These are phyloP conservation scores for Eupleurogrammus muticus DNA, from an alignment of 2,797 vertebrate genomes.

Conservation along the genomic window DNA sequence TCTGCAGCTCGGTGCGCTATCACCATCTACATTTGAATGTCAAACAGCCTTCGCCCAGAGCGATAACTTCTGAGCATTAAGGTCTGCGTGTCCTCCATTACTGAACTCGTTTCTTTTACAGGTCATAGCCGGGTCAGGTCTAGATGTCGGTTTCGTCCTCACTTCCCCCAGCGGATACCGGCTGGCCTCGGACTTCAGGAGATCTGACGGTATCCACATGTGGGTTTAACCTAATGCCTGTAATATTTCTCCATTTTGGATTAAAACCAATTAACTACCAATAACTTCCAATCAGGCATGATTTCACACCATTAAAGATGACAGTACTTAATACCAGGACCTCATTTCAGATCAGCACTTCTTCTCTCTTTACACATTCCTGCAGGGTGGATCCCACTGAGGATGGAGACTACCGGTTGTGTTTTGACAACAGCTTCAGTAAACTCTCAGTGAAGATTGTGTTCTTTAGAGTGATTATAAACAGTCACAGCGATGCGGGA, in stretches of 20 bases:
- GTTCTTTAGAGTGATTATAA: conserved; percentile 87
- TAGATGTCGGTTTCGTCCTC: conserved; percentile 89
- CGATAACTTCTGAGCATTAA: not conserved
- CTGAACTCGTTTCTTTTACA: conserved; percentile 54
- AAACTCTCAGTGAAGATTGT: conserved; percentile 90
- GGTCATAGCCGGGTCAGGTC: conserved; percentile 90
- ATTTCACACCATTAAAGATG: not conserved
- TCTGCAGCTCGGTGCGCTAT: conserved; percentile 1
- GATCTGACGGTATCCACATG: conserved; percentile 88
- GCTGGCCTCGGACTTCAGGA: conserved; percentile 86
- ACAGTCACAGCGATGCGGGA: conserved; percentile 57
- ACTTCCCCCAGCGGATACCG: conserved; percentile 85
- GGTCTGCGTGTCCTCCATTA: not conserved
- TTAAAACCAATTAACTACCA: not conserved
- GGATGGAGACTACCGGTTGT: conserved; percentile 89
- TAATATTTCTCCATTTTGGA: not conserved
- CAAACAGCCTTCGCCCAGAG: not conserved
- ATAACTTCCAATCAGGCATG: not conserved
- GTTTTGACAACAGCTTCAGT: conserved; percentile 95
- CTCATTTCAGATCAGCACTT: not conserved
- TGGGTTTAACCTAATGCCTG: conserved; percentile 72
- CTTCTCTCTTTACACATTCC: not conserved
- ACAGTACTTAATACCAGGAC: not conserved
- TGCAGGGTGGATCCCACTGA: conserved; percentile 87
- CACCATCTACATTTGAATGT: conserved; percentile 40